Percentiles rank a stretch among this genome's conserved stretches.
phyloP scores from a whole-genome alignment of 2,113 vertebrate genomes.

The Paradisaea rubra region DNA sequence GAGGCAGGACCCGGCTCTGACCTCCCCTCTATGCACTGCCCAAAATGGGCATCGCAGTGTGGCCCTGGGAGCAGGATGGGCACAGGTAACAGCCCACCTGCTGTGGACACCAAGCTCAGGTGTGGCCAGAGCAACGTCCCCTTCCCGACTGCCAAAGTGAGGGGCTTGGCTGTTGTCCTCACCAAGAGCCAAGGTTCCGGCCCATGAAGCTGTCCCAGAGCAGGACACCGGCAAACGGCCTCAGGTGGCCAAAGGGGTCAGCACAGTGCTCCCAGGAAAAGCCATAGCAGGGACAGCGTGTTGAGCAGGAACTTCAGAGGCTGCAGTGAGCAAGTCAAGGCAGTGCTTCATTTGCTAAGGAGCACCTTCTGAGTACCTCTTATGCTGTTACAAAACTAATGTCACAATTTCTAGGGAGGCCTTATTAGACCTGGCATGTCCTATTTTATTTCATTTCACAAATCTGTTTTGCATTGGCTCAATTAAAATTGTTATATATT shows the following conservation, averaged over 20 bases:
- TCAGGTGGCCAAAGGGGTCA: neutral
- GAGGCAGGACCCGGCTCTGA: neutral
- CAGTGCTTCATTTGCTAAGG: neutral
- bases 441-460: slow-evolving; percentile 55
- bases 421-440: slow-evolving; percentile 52
- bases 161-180: neutral
- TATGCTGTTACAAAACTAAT: neutral
- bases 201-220: neutral
- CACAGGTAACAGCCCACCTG: neutral
- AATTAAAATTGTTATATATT: slow-evolving; percentile 63
- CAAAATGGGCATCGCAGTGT: neutral
- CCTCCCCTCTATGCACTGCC: fast-evolving
- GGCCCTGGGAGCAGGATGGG: neutral
- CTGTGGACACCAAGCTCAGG: neutral
- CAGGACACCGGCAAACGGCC: fast-evolving
- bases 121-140: fast-evolving
- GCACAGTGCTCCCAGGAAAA: neutral
- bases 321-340: neutral
- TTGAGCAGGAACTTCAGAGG: neutral
- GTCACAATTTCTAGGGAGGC: slow-evolving; percentile 6
- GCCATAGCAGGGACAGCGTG: neutral
- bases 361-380: neutral
- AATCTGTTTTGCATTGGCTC: slow-evolving; percentile 63
- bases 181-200: neutral
- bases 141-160: fast-evolving